phyloP scores from a whole-genome alignment of 2,113 vertebrate species.

The Chrysemys picta region DNA sequence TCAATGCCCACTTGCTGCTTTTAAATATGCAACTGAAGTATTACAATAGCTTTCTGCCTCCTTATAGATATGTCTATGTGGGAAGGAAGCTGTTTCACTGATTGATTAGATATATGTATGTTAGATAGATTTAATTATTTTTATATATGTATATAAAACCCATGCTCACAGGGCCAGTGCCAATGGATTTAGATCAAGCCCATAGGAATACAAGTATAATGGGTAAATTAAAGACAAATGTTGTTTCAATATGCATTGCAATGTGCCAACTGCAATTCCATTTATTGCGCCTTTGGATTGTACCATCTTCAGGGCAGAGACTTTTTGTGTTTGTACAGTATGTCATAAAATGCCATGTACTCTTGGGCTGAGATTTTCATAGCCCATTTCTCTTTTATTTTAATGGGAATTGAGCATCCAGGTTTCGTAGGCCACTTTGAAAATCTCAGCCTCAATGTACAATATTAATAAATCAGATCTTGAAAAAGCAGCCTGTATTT shows the following conservation, averaged over 20 bases:
- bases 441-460: slow-evolving; percentile 73
- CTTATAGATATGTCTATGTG: neutral
- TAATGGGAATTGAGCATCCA: slow-evolving; percentile 75
- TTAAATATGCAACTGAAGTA: slow-evolving; percentile 50
- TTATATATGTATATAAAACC: slow-evolving; percentile 30
- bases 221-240: slow-evolving; percentile 15
- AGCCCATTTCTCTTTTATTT: slow-evolving; percentile 75
- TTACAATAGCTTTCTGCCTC: slow-evolving; percentile 38
- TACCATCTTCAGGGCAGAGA: slow-evolving; percentile 46
- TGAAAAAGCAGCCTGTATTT: slow-evolving; percentile 62
- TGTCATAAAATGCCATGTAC: slow-evolving; percentile 39
- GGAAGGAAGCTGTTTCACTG: slow-evolving; percentile 45
- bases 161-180: neutral
- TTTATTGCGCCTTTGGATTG: slow-evolving; percentile 20
- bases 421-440: slow-evolving; percentile 72
- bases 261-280: neutral
- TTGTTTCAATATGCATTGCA: slow-evolving; percentile 11
- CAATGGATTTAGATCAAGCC: slow-evolving; percentile 45
- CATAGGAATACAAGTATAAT: neutral
- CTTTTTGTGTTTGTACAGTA: slow-evolving; percentile 47
- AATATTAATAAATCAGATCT: slow-evolving; percentile 73
- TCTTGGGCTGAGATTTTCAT: slow-evolving; percentile 64
- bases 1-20: slow-evolving; percentile 58
- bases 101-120: slow-evolving; percentile 35
- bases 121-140: slow-evolving; percentile 59